Evolutionary conservation across 2,888 invertebrate genomes (phyloP).

Genomic region (Urechis unicinctus): DNA sequence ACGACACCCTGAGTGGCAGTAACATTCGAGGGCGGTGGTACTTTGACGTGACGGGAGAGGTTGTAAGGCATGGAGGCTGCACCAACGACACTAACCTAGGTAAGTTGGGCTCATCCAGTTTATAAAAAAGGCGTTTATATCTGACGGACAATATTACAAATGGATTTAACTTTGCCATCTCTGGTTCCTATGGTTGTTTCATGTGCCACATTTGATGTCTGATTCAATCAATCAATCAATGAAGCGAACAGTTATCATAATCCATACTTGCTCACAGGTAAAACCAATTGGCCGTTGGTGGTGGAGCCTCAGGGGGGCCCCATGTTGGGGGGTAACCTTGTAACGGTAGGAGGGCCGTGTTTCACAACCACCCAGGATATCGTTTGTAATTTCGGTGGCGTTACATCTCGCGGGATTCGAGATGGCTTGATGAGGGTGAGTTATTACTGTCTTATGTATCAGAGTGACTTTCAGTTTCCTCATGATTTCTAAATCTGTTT

Average conservation of each 20-base stretch:
- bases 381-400: background rate
- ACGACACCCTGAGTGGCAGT: conserved; percentile 2
- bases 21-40: conserved; percentile 4
- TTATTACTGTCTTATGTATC: background rate
- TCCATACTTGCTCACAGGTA: too few relatives aligned
- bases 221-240: too few relatives aligned
- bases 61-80: conserved; percentile 2
- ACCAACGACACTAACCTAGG: conserved; percentile 7
- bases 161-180: too few relatives aligned
- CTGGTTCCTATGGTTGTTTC: too few relatives aligned
- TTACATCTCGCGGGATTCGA: background rate
- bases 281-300: conserved; percentile 7
- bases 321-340: conserved; percentile 5
- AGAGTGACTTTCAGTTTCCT: too few relatives aligned
- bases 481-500: too few relatives aligned
- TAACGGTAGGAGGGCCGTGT: conserved; percentile 4
- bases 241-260: too few relatives aligned
- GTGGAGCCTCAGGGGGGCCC: background rate
- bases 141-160: too few relatives aligned
- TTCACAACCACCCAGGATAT: background rate
- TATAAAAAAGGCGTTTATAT: too few relatives aligned
- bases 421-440: background rate
- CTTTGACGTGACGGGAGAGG: conserved; percentile 2
- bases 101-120: background rate
- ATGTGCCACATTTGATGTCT: too few relatives aligned